A percentile compares a stretch with the other conserved stretches of the same genome.
Conservation (phyloP, 2,888 invertebrate genomes). For the Ashinkailepas kermadecensis region DNA sequence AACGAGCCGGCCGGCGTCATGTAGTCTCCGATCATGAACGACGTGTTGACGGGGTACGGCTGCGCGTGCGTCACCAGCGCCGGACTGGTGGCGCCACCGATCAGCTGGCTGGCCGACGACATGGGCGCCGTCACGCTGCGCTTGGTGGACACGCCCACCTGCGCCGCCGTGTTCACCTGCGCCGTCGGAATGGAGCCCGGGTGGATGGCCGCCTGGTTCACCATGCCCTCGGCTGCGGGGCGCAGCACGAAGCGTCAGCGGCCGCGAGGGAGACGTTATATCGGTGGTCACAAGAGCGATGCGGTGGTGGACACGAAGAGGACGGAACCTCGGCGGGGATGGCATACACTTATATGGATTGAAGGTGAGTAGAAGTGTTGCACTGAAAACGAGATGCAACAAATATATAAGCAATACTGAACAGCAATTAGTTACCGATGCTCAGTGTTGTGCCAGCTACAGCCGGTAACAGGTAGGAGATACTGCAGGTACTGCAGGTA, state of each 20-base stretch:
- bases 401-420: too few relatives aligned
- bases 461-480: too few relatives aligned
- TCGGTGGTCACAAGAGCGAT: too few relatives aligned
- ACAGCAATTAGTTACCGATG: too few relatives aligned
- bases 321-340: too few relatives aligned
- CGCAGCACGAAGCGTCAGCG: neutral
- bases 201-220: conserved; percentile 54
- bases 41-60: conserved; percentile 18
- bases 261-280: neutral
- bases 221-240: conserved; percentile 34
- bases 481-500: too few relatives aligned
- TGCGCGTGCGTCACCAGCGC: conserved; percentile 51
- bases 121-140: conserved; percentile 50
- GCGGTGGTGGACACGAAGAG: too few relatives aligned
- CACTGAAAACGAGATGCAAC: too few relatives aligned
- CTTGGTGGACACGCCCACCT: neutral
- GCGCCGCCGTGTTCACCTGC: conserved; percentile 51
- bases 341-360: too few relatives aligned
- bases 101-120: conserved; percentile 54
- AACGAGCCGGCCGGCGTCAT: conserved; percentile 49
- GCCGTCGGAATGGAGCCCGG: conserved; percentile 57
- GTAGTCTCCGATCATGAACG: conserved; percentile 66
- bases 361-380: too few relatives aligned
- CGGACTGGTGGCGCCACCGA: conserved; percentile 63
- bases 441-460: too few relatives aligned